Evolutionary conservation across 2,888 invertebrate species (phyloP), one percentile per base, ranked within the genome.

Genomic region (Drosophila nigricruria): DNA sequence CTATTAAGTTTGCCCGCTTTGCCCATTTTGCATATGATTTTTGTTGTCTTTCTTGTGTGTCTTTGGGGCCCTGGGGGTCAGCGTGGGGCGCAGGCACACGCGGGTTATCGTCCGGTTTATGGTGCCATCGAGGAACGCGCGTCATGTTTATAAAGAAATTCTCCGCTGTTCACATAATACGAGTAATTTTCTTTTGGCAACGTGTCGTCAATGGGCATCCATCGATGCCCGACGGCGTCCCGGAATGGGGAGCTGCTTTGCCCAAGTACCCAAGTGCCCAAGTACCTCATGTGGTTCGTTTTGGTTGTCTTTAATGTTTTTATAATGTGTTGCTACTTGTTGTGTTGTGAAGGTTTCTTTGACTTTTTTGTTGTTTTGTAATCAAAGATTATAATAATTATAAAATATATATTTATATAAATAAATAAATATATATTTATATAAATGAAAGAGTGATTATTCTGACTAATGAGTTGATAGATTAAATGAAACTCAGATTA

Each of bases 81-180:
- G 43, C 65, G 62, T 61, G 68, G 65, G 73, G 77, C 61, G 70
- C 78, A 70, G 64, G 66, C 50, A 56, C 79, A 66, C 32, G 52
- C 61, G 57, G 84, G 84, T 84, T 84, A 84, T 84, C 85, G 88
- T 54, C 70, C 82, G 70, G 73, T 88, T 84, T 81, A 85, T 84
- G 82, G 88, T 88, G 84, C 74, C 77, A 77, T 77, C 78, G 53
- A 52, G 54, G 36, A 53, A 40, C 49, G 52, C 62, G 59, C 70
- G 59, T 81, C 88, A 87, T 85, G 85, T 81, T 88, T 85, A 79
- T 85, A 79, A 74, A 77, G 84, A 83, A 83, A 71, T 77, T 77
- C 87, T 64, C 70, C 50, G 77, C 72, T 59, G 32, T 58, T 79
- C 77, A 67, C 34, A 65, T 81, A 82, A 86, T 82, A 81, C 53